Conservation (phyloP, 2,888 invertebrate genomes). For the Conchocele bisecta region DNA sequence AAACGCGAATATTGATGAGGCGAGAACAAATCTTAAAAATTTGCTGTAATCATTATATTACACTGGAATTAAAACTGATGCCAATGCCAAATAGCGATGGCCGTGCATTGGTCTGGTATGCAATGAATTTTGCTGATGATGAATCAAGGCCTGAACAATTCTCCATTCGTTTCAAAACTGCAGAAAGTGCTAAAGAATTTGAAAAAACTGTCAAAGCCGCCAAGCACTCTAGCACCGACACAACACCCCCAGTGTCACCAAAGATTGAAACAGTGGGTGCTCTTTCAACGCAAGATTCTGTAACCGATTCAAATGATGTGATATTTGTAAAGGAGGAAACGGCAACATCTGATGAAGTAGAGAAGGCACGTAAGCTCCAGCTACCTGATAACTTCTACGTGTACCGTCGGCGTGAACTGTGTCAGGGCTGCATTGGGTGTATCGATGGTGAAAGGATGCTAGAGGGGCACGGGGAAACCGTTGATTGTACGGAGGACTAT, state of each 20-base stretch:
- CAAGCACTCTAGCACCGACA: constrained; percentile 71
- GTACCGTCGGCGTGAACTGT: constrained; percentile 75
- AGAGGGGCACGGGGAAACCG: no score
- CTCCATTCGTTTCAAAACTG: constrained; percentile 91
- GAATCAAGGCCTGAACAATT: constrained; percentile 89
- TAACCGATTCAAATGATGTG: constrained; percentile 66
- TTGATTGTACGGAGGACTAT: no score
- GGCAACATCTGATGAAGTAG: constrained; percentile 74
- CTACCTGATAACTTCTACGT: constrained; percentile 81
- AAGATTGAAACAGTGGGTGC: constrained; percentile 25
- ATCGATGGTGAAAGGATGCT: no score
- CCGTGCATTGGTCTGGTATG: constrained; percentile 92
- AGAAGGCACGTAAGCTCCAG: constrained; percentile 70
- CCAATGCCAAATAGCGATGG: constrained; percentile 89
- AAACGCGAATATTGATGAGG: constrained; percentile 91
- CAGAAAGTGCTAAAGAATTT: constrained; percentile 90
- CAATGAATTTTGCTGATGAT: constrained; percentile 92
- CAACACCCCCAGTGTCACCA: neutral
- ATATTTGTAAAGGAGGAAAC: constrained; percentile 69
- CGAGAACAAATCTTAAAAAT: constrained; percentile 94
- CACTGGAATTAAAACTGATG: constrained; percentile 88
- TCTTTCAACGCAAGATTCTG: no score
- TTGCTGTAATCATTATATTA: constrained; percentile 94
- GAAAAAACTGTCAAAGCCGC: constrained; percentile 88
- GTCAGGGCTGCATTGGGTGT: constrained; percentile 81